Percentiles rank a stretch among this genome's conserved stretches.
Evolutionary conservation across 2,113 vertebrate species (phyloP).

Genomic region (Motacilla tschutschensis): DNA sequence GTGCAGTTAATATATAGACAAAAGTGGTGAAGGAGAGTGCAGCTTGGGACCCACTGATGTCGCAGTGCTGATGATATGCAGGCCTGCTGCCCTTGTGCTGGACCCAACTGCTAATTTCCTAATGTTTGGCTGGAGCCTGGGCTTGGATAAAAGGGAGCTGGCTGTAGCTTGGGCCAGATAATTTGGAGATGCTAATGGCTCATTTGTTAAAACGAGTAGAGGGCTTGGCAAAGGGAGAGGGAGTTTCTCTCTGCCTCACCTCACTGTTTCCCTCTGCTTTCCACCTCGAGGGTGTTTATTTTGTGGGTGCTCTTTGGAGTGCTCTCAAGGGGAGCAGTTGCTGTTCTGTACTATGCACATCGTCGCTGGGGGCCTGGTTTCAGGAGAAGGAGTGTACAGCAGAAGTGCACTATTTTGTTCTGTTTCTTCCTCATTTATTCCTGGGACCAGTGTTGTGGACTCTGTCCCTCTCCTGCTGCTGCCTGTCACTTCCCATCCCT

Average conservation of each 20-base stretch:
- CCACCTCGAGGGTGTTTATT: neutral
- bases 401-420: neutral
- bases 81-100: constrained; percentile 2
- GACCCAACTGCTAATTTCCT: constrained; percentile 47
- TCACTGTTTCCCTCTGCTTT: neutral
- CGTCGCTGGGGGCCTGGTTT: accelerated
- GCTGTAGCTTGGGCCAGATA: constrained; percentile 35
- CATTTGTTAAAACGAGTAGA: constrained; percentile 45
- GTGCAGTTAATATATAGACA: neutral
- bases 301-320: neutral
- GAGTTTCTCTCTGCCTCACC: neutral
- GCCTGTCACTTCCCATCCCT: accelerated
- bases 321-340: neutral
- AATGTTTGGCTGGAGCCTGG: constrained; percentile 31
- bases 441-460: accelerated
- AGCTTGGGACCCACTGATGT: neutral
- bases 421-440: accelerated
- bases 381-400: neutral
- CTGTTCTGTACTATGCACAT: neutral
- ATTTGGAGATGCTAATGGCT: constrained; percentile 52
- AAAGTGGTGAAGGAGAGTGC: neutral
- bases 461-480: neutral
- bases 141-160: constrained; percentile 44
- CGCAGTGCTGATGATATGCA: constrained; percentile 20
- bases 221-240: constrained; percentile 12